phyloP scores from a whole-genome alignment of 2,113 vertebrate genomes.

The Edolisoma coerulescens region DNA sequence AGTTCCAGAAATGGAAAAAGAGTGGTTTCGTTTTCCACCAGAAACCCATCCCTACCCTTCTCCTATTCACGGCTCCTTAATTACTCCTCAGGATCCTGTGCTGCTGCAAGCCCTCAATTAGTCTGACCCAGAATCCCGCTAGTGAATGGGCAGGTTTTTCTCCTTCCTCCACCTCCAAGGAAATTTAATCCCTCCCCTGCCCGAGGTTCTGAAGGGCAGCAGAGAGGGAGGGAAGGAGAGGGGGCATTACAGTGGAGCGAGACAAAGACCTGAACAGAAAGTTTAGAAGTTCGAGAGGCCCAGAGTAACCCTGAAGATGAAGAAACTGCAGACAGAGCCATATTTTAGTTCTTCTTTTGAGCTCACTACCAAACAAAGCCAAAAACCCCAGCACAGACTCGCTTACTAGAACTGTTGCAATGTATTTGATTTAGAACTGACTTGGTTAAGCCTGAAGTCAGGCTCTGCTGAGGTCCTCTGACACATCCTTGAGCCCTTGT shows the following conservation, averaged over 20 bases:
- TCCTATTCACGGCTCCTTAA: background rate
- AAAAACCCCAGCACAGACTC: background rate
- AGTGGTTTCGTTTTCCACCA: background rate
- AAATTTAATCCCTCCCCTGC: background rate
- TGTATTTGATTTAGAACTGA: background rate
- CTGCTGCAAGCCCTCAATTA: background rate
- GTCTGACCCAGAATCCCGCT: background rate
- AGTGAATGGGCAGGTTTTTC: background rate
- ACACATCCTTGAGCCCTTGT: background rate
- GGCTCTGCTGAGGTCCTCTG: background rate
- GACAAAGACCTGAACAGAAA: background rate
- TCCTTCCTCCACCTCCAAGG: background rate
- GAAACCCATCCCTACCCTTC: background rate
- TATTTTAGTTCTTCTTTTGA: background rate
- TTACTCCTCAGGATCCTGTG: background rate
- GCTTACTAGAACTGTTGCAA: background rate
- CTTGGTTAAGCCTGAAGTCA: background rate
- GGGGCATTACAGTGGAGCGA: background rate
- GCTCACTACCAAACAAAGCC: background rate
- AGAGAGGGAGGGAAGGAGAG: too few relatives aligned
- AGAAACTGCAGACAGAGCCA: accelerated
- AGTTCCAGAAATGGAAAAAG: background rate
- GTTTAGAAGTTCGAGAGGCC: background rate
- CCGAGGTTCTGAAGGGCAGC: background rate
- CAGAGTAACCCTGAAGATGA: background rate